Conservation (phyloP, 2,888 invertebrate species). For the Ichneumoninae sp. region DNA sequence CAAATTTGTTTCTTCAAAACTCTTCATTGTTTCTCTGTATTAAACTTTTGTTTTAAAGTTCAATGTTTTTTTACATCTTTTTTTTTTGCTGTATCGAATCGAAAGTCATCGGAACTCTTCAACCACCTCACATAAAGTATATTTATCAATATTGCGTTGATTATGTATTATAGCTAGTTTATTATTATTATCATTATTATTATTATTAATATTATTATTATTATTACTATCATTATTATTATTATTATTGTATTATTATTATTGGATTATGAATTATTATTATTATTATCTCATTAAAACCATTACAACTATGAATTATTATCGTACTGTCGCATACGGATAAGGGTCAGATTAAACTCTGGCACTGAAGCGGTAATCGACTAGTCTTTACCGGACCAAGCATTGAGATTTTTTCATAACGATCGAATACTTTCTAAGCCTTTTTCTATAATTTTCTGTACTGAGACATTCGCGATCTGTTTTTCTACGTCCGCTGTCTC, state of each 20-base stretch:
- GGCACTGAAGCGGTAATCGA: slow-evolving; percentile 79
- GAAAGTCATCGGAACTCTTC: slow-evolving; percentile 76
- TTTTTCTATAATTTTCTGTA: slow-evolving; percentile 69
- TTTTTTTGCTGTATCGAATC: slow-evolving; percentile 57
- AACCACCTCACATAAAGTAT: slow-evolving; percentile 77
- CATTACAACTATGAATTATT: slow-evolving; percentile 69
- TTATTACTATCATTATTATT: slow-evolving; percentile 69
- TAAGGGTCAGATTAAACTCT: slow-evolving; percentile 74
- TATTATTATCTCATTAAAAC: slow-evolving; percentile 66
- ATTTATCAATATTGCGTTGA: slow-evolving; percentile 78
- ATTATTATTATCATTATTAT: slow-evolving; percentile 72
- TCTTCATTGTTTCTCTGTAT: slow-evolving; percentile 17
- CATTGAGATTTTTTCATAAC: slow-evolving; percentile 79
- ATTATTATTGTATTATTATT: slow-evolving; percentile 39
- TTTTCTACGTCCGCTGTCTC: slow-evolving; percentile 6
- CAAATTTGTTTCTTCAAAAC: not conserved
- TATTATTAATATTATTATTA: slow-evolving; percentile 71
- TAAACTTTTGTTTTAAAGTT: not conserved
- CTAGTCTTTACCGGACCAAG: slow-evolving; percentile 83
- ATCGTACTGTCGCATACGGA: slow-evolving; percentile 74
- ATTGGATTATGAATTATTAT: slow-evolving; percentile 67
- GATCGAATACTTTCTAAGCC: slow-evolving; percentile 74
- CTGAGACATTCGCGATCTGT: slow-evolving; percentile 58
- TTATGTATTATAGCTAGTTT: slow-evolving; percentile 76
- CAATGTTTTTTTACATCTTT: slow-evolving; percentile 21